A percentile compares a stretch with the other conserved stretches of the same genome.
Evolutionary conservation across 2,888 invertebrate genomes (phyloP).

Genomic region (Pterostichus madidus): DNA sequence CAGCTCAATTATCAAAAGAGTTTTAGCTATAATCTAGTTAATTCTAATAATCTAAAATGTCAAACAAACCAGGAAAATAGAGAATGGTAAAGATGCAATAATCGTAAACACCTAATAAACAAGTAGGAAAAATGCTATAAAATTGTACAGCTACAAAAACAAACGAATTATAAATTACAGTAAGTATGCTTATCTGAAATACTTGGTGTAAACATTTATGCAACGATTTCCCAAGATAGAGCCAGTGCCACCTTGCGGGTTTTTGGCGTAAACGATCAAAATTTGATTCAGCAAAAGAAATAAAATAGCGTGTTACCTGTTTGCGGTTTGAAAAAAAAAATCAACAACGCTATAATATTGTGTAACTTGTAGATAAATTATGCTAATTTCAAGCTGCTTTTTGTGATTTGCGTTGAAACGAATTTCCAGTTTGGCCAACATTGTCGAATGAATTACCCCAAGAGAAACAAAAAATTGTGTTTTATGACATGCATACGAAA

Average conservation of each 20-base stretch:
- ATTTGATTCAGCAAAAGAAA: slow-evolving; percentile 20
- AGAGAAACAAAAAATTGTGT: background rate
- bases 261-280: slow-evolving; percentile 17
- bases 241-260: background rate
- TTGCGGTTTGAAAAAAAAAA: slow-evolving; percentile 59
- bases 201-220: slow-evolving; percentile 15
- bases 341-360: slow-evolving; percentile 43
- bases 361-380: slow-evolving; percentile 59
- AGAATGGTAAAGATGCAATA: background rate
- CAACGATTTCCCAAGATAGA: slow-evolving; percentile 19
- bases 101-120: background rate
- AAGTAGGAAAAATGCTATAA: slow-evolving; percentile 1
- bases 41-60: background rate
- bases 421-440: slow-evolving; percentile 13
- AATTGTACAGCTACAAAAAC: background rate
- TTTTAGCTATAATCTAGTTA: no score
- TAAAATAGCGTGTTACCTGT: slow-evolving; percentile 47
- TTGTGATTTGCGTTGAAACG: slow-evolving; percentile 27
- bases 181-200: background rate
- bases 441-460: background rate
- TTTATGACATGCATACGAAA: background rate
- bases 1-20: no score
- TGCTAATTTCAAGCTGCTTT: slow-evolving; percentile 50
- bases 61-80: background rate
- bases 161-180: background rate